These are phyloP conservation scores for Canis aureus DNA, from an alignment of 2,113 vertebrate species.

Conservation along the genomic window DNA sequence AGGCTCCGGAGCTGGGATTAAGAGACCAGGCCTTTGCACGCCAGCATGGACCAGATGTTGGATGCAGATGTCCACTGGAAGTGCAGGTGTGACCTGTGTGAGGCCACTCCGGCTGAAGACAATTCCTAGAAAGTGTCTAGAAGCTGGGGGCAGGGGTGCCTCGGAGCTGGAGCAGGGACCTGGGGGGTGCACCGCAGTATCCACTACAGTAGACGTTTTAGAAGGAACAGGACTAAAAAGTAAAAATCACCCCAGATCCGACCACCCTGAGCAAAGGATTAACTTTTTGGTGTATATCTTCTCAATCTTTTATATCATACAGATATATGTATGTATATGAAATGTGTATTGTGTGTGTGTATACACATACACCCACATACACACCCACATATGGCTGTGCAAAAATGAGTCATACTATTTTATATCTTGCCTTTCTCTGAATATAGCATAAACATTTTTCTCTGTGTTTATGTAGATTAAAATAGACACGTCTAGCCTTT, in stretches of 20 bases:
- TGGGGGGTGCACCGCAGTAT: too few species aligned
- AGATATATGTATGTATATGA: background rate
- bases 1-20: background rate
- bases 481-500: background rate
- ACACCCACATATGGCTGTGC: background rate
- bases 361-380: background rate
- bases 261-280: background rate
- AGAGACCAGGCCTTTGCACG: background rate
- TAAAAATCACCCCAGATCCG: background rate
- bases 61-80: background rate
- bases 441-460: background rate
- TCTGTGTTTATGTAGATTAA: slow-evolving; percentile 31
- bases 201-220: background rate
- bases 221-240: background rate
- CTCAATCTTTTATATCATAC: background rate
- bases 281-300: background rate
- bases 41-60: rapidly evolving
- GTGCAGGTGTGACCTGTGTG: too few species aligned
- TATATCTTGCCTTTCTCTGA: slow-evolving; percentile 15
- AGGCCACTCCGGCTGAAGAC: background rate
- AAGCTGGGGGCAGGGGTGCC: background rate
- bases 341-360: background rate
- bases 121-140: background rate
- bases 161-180: background rate
- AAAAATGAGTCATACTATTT: background rate